Evolutionary conservation across 2,113 vertebrate species (phyloP).

Genomic region (Phoenicopterus ruber): DNA sequence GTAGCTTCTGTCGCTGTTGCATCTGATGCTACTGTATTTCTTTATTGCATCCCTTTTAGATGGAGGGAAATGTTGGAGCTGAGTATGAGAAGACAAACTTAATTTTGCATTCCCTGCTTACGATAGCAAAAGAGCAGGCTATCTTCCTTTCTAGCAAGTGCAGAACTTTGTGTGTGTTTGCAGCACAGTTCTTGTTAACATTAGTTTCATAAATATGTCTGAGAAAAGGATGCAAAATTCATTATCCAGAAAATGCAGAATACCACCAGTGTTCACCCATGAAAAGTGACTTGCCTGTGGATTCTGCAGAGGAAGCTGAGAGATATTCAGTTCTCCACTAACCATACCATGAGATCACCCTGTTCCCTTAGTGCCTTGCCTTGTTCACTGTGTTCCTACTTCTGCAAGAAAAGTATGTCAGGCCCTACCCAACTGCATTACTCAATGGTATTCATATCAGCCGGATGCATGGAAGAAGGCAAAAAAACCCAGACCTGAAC

Average conservation of each 20-base stretch:
- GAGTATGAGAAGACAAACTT: neutral
- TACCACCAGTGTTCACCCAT: neutral
- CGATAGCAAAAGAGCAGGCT: neutral
- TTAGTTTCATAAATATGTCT: neutral
- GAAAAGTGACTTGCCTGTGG: neutral
- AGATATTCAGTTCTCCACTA: neutral
- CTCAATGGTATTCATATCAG: fast-evolving
- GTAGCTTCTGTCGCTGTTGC: neutral
- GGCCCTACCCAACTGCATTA: neutral
- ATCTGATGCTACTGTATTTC: neutral
- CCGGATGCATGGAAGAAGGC: neutral
- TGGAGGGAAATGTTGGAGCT: neutral
- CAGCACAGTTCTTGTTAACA: neutral
- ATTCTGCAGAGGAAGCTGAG: neutral
- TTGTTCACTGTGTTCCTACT: neutral
- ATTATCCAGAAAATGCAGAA: neutral
- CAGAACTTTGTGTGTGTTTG: neutral
- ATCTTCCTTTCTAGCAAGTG: neutral
- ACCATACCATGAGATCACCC: neutral
- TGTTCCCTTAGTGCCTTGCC: neutral
- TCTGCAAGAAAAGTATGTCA: neutral
- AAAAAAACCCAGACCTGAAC: neutral
- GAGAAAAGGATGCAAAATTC: neutral
- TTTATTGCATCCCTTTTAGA: neutral
- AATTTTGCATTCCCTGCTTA: neutral